These are phyloP conservation scores for Melanerpes formicivorus DNA, from an alignment of 2,113 vertebrate genomes.

Conservation along the genomic window DNA sequence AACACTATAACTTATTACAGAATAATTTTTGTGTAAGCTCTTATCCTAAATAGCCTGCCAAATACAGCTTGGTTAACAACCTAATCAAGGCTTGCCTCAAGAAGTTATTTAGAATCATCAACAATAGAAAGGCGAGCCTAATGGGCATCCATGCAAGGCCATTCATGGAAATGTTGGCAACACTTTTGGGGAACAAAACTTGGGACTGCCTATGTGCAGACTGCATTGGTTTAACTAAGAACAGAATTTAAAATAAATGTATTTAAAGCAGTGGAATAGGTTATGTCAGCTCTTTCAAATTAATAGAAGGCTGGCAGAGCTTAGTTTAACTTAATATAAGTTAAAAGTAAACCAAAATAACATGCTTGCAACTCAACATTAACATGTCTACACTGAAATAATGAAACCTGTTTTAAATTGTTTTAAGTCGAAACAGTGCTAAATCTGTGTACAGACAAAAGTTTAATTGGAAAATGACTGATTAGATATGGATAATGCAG, in stretches of 20 bases:
- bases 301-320: not conserved
- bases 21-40: not conserved
- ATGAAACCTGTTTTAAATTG: not conserved
- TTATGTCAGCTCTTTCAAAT: constrained; percentile 2
- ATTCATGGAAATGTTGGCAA: not conserved
- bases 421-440: not conserved
- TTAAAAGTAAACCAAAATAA: constrained; percentile 28
- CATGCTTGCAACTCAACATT: not conserved
- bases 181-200: not conserved
- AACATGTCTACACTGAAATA: not conserved
- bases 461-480: constrained; percentile 10
- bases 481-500: not conserved
- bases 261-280: not conserved
- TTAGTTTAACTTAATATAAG: not conserved
- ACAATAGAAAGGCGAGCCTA: constrained; percentile 14
- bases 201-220: not conserved
- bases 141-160: not conserved
- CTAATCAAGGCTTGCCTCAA: constrained; percentile 38
- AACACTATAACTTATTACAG: not conserved
- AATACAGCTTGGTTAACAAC: constrained; percentile 23
- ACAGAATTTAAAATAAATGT: not conserved
- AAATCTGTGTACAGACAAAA: not conserved
- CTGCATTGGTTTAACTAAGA: not conserved
- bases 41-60: constrained; percentile 20
- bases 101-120: not conserved